A percentile compares a stretch with the other conserved stretches of the same genome.
These are phyloP conservation scores for Monopis laevigella DNA, from an alignment of 2,888 invertebrate genomes.

Conservation along the genomic window DNA sequence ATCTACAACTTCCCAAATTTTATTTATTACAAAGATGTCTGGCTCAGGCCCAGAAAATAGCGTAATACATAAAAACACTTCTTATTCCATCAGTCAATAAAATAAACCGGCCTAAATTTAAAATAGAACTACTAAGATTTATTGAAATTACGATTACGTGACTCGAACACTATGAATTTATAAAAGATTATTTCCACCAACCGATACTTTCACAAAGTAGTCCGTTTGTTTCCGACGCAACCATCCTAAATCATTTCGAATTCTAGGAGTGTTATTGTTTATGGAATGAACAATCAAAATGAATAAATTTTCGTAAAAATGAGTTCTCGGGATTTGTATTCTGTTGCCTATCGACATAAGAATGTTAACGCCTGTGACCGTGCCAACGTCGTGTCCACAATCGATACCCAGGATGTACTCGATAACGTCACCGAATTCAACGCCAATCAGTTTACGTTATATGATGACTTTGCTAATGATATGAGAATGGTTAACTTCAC, in stretches of 20 bases:
- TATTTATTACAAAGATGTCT: slow-evolving; percentile 2
- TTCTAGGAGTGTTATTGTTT: not conserved
- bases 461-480: slow-evolving; percentile 57
- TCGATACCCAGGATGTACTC: slow-evolving; percentile 20
- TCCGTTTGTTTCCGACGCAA: too few species aligned
- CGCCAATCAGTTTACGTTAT: slow-evolving; percentile 58
- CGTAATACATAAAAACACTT: too few species aligned
- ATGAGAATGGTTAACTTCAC: slow-evolving; percentile 44
- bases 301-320: slow-evolving; percentile 27
- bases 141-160: not conserved
- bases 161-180: not conserved
- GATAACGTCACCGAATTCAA: slow-evolving; percentile 60
- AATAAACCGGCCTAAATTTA: too few species aligned
- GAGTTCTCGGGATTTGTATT: slow-evolving; percentile 51
- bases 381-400: not conserved
- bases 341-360: slow-evolving; percentile 36
- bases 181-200: not conserved
- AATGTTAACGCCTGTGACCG: not conserved
- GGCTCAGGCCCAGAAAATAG: slow-evolving; percentile 2
- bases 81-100: too few species aligned
- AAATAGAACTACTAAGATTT: not conserved
- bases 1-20: slow-evolving; percentile 3
- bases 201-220: not conserved
- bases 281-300: too few species aligned
- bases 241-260: not conserved